Base-by-base conservation (phyloP, 2,888 invertebrate species). In the Trisateles emortualis region DNA sequence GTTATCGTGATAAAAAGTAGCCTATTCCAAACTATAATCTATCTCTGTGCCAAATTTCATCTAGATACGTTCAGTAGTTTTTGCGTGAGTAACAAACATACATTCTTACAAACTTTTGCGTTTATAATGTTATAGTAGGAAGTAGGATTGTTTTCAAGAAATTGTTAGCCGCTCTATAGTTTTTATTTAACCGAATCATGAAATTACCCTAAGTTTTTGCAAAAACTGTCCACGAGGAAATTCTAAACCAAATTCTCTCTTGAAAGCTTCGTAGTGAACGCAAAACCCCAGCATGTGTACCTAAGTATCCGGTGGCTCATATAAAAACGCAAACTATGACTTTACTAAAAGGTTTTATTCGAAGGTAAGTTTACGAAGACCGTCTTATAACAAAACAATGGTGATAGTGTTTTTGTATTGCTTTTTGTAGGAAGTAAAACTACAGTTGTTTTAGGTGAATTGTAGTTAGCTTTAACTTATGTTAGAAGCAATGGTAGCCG, bases 401-500 rank as follows among this genome's bases (percentile, higher is more conserved):
- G 9, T 11, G 3, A 39, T n/a, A 17, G 11, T 4, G n/a, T 16
- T 17, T 44, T 48, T 26, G 48, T 52, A 40, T 26, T 11, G 38
- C 19, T 44, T 17, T 46, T 17, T 36, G 9, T n/a, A 9, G 39
- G 19, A 30, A 51, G 40, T 29, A 53, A 50, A 14, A 1, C n/a
- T n/a, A n/a, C n/a, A n/a, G n/a, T n/a, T n/a, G 29, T 58, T 36
- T 14, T 35, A 16, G 13, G 9, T 35, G n/a, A n/a, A n/a, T n/a
- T n/a, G n/a, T n/a, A n/a, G n/a, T n/a, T n/a, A n/a, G n/a, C n/a
- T n/a, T n/a, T n/a, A n/a, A n/a, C n/a, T n/a, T n/a, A n/a, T n/a
- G n/a, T n/a, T n/a, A n/a, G n/a, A n/a, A n/a, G n/a, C n/a, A n/a
- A n/a, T n/a, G n/a, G n/a, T n/a, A n/a, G n/a, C n/a, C n/a, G n/a